These are phyloP conservation scores for Andrena bicolor DNA, from an alignment of 2,888 invertebrate species.

Conservation along the genomic window DNA sequence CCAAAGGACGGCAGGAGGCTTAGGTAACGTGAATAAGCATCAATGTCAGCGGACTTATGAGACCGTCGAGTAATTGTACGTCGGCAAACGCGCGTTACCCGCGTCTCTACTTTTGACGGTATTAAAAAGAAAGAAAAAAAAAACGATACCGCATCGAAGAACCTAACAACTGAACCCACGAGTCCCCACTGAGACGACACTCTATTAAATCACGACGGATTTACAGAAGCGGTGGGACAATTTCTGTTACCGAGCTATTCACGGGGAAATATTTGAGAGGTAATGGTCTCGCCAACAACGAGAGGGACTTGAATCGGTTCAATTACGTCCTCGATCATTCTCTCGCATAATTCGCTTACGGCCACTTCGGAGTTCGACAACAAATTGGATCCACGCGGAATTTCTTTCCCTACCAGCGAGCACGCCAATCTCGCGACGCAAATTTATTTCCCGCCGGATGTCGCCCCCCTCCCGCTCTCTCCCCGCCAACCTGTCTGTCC, in stretches of 20 bases:
- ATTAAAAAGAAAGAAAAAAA: too few species aligned
- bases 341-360: neutral
- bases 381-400: constrained; percentile 5
- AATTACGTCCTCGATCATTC: neutral
- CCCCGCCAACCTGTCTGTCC: neutral
- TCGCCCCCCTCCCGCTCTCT: neutral
- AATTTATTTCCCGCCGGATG: constrained; percentile 12
- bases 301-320: too few species aligned
- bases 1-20: constrained; percentile 15
- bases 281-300: too few species aligned
- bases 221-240: too few species aligned
- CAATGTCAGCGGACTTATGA: constrained; percentile 14
- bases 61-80: constrained; percentile 12
- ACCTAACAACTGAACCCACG: too few species aligned
- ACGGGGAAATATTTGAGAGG: too few species aligned
- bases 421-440: constrained; percentile 13
- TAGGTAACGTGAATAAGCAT: constrained; percentile 8
- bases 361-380: neutral
- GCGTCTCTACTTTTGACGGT: neutral
- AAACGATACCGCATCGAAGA: too few species aligned
- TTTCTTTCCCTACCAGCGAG: neutral
- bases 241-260: too few species aligned
- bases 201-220: too few species aligned
- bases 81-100: neutral
- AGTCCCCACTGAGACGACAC: too few species aligned